These are phyloP conservation scores for Daubentonia madagascariensis DNA, from an alignment of 2,113 vertebrate genomes.

Conservation along the genomic window DNA sequence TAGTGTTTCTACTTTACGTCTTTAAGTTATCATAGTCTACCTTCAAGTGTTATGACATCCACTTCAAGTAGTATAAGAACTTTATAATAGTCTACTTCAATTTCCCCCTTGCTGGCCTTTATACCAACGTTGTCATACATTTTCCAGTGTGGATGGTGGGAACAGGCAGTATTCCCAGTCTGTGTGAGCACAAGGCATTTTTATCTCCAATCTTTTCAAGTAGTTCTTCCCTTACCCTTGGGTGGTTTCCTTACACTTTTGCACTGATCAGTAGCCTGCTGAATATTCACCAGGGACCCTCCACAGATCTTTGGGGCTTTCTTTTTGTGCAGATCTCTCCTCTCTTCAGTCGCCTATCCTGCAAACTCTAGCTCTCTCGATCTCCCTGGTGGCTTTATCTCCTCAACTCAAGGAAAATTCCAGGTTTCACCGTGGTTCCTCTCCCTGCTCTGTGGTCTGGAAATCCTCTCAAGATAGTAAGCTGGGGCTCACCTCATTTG, in stretches of 20 bases:
- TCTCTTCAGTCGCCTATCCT: not conserved
- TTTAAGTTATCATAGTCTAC: not conserved
- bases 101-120: not conserved
- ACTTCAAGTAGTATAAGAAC: not conserved
- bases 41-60: not conserved
- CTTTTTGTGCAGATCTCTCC: not conserved
- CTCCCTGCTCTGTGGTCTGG: not conserved
- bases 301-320: not conserved
- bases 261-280: not conserved
- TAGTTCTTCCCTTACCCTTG: not conserved
- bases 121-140: not conserved
- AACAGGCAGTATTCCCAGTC: not conserved
- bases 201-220: not conserved
- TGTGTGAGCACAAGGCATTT: no score
- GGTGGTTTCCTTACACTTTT: not conserved
- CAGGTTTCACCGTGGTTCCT: not conserved
- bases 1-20: not conserved
- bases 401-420: not conserved
- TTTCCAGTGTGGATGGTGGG: not conserved
- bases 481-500: not conserved
- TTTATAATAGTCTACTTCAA: not conserved
- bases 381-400: not conserved
- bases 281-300: not conserved
- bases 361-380: not conserved
- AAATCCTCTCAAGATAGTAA: not conserved